Conservation (phyloP, 2,113 vertebrate species). For the Chaenogobius annularis region DNA sequence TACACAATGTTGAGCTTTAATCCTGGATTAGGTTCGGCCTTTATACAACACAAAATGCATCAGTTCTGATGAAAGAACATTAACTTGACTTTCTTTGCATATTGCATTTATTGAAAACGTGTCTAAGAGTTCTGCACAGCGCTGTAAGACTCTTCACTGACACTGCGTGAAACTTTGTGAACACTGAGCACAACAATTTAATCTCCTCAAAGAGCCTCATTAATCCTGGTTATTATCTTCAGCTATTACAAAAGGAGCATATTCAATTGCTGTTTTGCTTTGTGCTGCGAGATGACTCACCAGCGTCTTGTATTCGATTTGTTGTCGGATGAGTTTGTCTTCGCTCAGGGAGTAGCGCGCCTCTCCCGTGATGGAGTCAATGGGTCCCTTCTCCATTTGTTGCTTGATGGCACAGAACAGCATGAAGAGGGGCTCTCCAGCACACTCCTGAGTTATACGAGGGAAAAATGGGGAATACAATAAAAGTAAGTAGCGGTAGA, state of each 20-base stretch:
- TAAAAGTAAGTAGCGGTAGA: slow-evolving; percentile 29
- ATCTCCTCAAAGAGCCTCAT: slow-evolving; percentile 7
- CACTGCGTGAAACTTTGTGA: slow-evolving; percentile 1
- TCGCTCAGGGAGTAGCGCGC: slow-evolving; percentile 93
- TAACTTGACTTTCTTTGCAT: neutral
- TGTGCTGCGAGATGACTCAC: slow-evolving; percentile 74
- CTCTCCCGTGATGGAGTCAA: slow-evolving; percentile 92
- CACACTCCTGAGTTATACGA: slow-evolving; percentile 83
- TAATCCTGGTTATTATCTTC: slow-evolving; percentile 13
- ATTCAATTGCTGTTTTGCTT: neutral
- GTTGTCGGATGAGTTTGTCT: slow-evolving; percentile 94
- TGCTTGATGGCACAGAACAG: slow-evolving; percentile 96
- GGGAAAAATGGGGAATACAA: slow-evolving; percentile 37
- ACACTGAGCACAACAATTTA: slow-evolving; percentile 7
- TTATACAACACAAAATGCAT: no score
- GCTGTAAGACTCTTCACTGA: neutral
- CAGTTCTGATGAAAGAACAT: neutral
- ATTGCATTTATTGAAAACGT: neutral
- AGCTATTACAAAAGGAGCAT: slow-evolving; percentile 12
- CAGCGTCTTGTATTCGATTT: slow-evolving; percentile 95
- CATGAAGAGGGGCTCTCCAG: slow-evolving; percentile 94
- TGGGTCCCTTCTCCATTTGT: slow-evolving; percentile 97
- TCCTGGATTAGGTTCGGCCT: neutral
- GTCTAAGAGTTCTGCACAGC: neutral
- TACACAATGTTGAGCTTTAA: neutral